Base-by-base conservation (phyloP, 2,888 invertebrate genomes). In the Drosophila greeni region DNA sequence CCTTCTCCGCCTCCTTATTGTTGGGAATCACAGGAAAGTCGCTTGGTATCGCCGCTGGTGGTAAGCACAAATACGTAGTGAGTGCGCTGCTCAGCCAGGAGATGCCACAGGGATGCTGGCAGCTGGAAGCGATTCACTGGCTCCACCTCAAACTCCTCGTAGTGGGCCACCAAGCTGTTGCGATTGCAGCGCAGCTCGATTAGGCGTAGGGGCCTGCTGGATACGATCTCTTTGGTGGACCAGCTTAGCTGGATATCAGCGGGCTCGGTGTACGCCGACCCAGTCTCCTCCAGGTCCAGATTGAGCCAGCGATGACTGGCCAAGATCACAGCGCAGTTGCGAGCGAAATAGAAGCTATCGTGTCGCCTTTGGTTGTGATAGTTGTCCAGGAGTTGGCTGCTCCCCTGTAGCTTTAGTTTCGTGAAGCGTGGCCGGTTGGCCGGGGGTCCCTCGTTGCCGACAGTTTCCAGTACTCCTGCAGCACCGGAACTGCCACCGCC, bases 221-320 rank as follows among this genome's bases (percentile, higher is more conserved):
- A 85, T 5, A 74, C 64, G 31, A 81, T 82, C 52, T 76, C 76
- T 8, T 48, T 43, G 18, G 48, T 72, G 8, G 14, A 42, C 3
- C 54, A 12, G 20, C 62, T 29, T 16, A 81, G 23, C 14, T 69
- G 29, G 11, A 85, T 82, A 6, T 55, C 24, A 4, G 43, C 42
- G 3, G 45, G 7, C 7, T 37, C 40, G 4, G 7, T 20, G 16
- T 29, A 18, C 45, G 1, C 36, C 11, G n/a, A 18, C 12, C 56
- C 18, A 1, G 36, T 26, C 18, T 40, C 53, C 7, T 20, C 26
- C n/a, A 26, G 48, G 5, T 61, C 59, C 9, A 61, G 43, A 11
- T 80, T 78, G 9, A 89, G 72, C 89, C 89, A 89, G 29, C 85
- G 85, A 77, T 89, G 88, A 37, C 86, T 72, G 11, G 81, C 82